These are phyloP conservation scores for Chironomus riparius DNA, from an alignment of 2,888 invertebrate species.

Conservation along the genomic window DNA sequence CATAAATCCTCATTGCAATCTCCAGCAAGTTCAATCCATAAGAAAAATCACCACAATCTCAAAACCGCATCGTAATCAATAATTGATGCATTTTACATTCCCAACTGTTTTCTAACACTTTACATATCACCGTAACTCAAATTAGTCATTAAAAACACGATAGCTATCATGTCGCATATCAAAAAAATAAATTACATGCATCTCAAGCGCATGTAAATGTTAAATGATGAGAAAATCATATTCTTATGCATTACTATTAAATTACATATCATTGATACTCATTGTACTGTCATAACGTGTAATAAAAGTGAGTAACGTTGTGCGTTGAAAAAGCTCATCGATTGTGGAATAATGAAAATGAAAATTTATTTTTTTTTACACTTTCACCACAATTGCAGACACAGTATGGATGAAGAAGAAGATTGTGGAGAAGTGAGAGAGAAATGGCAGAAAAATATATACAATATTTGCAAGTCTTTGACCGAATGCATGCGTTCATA, in stretches of 20 bases:
- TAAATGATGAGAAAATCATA: background rate
- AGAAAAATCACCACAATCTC: too few relatives aligned
- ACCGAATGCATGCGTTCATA: too few relatives aligned
- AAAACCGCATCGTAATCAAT: too few relatives aligned
- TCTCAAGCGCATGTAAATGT: background rate
- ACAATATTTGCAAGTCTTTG: too few relatives aligned
- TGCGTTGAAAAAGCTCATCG: background rate
- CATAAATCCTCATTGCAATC: too few relatives aligned
- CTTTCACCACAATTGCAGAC: background rate
- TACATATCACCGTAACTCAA: too few relatives aligned
- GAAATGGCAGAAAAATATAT: too few relatives aligned
- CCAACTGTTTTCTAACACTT: too few relatives aligned
- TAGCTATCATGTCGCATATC: background rate
- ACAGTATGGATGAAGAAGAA: too few relatives aligned
- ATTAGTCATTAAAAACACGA: background rate
- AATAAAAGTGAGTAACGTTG: background rate
- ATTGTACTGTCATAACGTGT: background rate
- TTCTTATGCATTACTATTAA: background rate
- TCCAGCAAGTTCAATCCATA: too few relatives aligned
- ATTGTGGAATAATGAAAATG: background rate
- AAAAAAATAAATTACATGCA: background rate
- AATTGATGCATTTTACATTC: too few relatives aligned
- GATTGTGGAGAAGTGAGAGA: too few relatives aligned
- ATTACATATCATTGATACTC: background rate
- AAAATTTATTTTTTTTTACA: background rate